These are phyloP conservation scores for Gerris lacustris DNA, from an alignment of 2,888 invertebrate species.

Conservation along the genomic window DNA sequence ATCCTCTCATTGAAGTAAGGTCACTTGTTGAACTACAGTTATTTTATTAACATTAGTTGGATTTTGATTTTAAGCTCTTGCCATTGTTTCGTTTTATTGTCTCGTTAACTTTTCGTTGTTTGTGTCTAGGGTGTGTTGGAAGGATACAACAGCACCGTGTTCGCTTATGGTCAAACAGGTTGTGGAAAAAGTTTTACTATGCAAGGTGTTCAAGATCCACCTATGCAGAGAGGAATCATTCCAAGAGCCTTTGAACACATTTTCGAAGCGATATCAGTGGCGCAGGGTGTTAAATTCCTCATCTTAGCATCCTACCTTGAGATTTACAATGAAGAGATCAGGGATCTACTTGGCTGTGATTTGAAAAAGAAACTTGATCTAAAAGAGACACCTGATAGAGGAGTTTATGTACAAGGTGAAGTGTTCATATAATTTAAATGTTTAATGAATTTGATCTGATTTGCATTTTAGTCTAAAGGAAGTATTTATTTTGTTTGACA, in stretches of 20 bases:
- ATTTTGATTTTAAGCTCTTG: background rate
- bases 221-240: slow-evolving; percentile 48
- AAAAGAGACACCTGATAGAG: slow-evolving; percentile 52
- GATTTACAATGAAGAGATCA: slow-evolving; percentile 72
- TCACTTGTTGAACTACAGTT: background rate
- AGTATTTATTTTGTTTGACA: too few species aligned
- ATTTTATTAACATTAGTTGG: background rate
- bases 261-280: slow-evolving; percentile 69
- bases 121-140: slow-evolving; percentile 60
- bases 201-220: slow-evolving; percentile 53
- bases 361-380: slow-evolving; percentile 48
- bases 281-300: slow-evolving; percentile 55
- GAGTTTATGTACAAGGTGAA: slow-evolving; percentile 50
- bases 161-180: slow-evolving; percentile 87
- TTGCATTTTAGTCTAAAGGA: too few species aligned
- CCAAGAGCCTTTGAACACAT: slow-evolving; percentile 76
- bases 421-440: background rate
- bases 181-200: slow-evolving; percentile 85
- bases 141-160: slow-evolving; percentile 85
- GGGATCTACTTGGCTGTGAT: slow-evolving; percentile 52
- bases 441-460: too few species aligned
- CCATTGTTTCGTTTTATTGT: too few species aligned
- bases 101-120: too few species aligned
- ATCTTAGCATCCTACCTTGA: slow-evolving; percentile 69
- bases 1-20: slow-evolving; percentile 61